Evolutionary conservation across 2,797 vertebrate genomes (phyloP), one percentile per base, ranked within the genome.

Genomic region (Toxotes lorentzi): DNA sequence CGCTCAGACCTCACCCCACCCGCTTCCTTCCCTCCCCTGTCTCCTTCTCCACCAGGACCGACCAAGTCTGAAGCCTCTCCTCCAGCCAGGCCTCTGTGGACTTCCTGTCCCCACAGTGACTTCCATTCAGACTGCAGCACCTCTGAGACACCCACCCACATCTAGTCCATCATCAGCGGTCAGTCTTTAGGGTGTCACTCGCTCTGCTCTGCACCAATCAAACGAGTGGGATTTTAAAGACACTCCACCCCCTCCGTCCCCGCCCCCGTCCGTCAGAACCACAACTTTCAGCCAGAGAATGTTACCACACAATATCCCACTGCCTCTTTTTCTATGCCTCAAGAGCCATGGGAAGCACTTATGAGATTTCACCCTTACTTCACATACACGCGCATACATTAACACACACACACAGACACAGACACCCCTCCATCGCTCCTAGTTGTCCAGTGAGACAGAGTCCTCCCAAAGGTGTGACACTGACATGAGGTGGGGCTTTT

Each of bases 241-340:
- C 88, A 83, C 88, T 85, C 83, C 76, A 50, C 10, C 64, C 63
- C 50, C 21, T 61, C 60, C 35, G 34, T 16, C 43, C 32, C 35
- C 68, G 2, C 7, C 16, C 51, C 82, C 50, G 16, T 78, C 72
- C 72, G 17, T 78, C 77, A 81, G 24, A 90, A 84, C 86, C 78
- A 69, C 86, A 87, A 88, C 83, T 91, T 89, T 88, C 88, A 93
- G 92, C 93, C 92, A 88, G 92, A 94, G 94, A 95, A 95, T 94
- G 94, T 95, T 93, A 88, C 92, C 92, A 89, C 91, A 91, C 88
- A 92, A 93, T 94, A 73, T 92, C 91, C 91, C 92, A 93, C 94
- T 95, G 93, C 93, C 94, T 94, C 93, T 84, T 93, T 91, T 90
- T 92, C 87, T 90, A 91, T 72, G 90, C 91, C 92, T 86, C 89